Evolutionary conservation across 37 sponge, comb jelly and placozoan species (phyloP).

Genomic region (Geodia barretti): DNA sequence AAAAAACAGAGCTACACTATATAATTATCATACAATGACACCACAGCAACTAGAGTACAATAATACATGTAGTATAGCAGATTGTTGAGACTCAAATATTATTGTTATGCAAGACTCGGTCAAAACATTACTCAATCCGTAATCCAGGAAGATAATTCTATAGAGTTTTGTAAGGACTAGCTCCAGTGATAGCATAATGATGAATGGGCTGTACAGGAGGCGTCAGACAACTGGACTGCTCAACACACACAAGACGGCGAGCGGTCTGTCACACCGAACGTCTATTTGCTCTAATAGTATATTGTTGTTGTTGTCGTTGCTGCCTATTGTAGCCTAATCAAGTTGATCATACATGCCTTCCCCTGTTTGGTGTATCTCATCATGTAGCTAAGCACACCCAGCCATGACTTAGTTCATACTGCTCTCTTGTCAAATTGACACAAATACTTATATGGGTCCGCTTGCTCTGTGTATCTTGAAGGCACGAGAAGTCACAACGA

Average conservation of each 20-base stretch:
- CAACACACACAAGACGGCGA: not conserved
- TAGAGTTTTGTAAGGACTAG: not conserved
- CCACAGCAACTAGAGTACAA: no score
- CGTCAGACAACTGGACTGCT: not conserved
- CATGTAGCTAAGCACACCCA: not conserved
- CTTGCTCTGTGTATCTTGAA: no score
- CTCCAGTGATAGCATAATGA: no score
- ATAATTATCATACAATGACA: no score
- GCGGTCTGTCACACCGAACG: not conserved
- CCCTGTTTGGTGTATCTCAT: not conserved
- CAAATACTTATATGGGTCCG: no score
- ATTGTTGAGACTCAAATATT: not conserved
- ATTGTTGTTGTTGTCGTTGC: no score
- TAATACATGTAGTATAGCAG: not conserved
- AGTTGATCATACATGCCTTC: no score
- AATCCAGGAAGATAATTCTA: not conserved
- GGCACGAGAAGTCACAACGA: no score
- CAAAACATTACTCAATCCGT: not conserved
- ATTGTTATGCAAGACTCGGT: not conserved
- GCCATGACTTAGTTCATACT: no score
- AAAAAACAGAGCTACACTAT: no score
- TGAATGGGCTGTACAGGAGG: not conserved
- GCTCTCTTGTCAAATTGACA: no score
- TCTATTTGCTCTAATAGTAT: not conserved
- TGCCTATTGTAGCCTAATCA: no score